Evolutionary conservation across 2,888 invertebrate species (phyloP), one percentile per base, ranked within the genome.

Genomic region (Drosophila multiciliata): DNA sequence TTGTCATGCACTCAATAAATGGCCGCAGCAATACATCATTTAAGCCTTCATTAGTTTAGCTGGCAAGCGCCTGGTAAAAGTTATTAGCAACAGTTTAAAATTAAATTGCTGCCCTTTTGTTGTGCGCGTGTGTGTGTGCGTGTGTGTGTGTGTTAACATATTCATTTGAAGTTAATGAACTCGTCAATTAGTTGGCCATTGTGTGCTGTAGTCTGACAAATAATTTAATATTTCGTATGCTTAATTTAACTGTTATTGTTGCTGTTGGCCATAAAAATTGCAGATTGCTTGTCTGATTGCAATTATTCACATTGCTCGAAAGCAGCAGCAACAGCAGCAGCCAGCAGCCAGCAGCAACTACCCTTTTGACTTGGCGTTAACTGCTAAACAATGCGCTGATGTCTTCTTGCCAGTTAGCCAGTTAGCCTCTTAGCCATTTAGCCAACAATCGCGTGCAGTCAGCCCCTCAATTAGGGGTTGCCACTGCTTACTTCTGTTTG

Each of bases 31-130:
- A 85, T 90, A 83, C 81, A 90, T 85, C 89, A 84, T 84, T 84
- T 78, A 89, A 84, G 88, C 83, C 79, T 85, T 89, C 90, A 85
- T 85, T 85, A 85, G 84, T 90, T 85, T 88, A 90, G 86, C 87
- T 83, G 82, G 72, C 82, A 62, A 53, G 75, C 71, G 75, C 61
- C 79, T 72, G 87, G 82, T 78, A 73, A 89, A 87, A 87, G 85
- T 87, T 89, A 90, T 86, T 89, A 86, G 90, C 84, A 89, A 89
- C 90, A 87, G 84, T 90, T 89, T 90, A 86, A 89, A 87, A 86
- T 90, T 80, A 74, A 86, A 86, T 86, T 90, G 84, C 59, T 53
- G 64, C 38, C 63, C 60, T 69, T 79, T 75, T 80, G 72, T 87
- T 63, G 35, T 62, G 52, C 48, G 36, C 8, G 20, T 12, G 20